phyloP scores from a whole-genome alignment of 2,113 vertebrate genomes.

The Platichthys flesus region DNA sequence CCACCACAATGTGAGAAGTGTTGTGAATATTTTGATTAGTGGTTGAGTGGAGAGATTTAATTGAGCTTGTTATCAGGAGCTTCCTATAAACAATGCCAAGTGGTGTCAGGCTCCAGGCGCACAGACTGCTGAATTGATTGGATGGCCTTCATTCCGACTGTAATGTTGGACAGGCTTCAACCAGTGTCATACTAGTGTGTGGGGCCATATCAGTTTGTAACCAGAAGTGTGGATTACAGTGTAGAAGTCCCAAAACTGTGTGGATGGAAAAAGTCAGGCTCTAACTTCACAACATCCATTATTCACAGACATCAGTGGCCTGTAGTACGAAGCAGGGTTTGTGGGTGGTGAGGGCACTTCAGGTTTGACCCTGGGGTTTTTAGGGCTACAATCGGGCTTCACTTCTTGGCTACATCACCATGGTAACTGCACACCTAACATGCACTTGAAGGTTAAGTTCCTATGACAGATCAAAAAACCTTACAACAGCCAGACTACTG shows the following conservation, averaged over 20 bases:
- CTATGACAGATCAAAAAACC: background rate
- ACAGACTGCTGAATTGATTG: background rate
- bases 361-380: background rate
- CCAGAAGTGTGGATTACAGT: constrained; percentile 58
- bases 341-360: background rate
- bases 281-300: constrained; percentile 68
- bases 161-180: background rate
- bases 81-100: constrained; percentile 29
- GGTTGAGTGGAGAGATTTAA: constrained; percentile 12
- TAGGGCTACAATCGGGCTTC: background rate
- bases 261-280: constrained; percentile 31
- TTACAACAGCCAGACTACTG: background rate
- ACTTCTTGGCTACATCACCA: background rate
- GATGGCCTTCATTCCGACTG: background rate
- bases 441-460: no score
- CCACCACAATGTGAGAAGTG: background rate
- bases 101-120: constrained; percentile 32
- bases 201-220: constrained; percentile 29
- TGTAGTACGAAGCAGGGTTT: background rate
- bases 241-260: constrained; percentile 43
- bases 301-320: constrained; percentile 47
- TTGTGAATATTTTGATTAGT: background rate
- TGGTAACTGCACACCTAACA: background rate
- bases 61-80: constrained; percentile 13
- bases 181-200: background rate